Conservation (phyloP, 1,140 invertebrate genomes). For the Dolichoris vasculosae region DNA sequence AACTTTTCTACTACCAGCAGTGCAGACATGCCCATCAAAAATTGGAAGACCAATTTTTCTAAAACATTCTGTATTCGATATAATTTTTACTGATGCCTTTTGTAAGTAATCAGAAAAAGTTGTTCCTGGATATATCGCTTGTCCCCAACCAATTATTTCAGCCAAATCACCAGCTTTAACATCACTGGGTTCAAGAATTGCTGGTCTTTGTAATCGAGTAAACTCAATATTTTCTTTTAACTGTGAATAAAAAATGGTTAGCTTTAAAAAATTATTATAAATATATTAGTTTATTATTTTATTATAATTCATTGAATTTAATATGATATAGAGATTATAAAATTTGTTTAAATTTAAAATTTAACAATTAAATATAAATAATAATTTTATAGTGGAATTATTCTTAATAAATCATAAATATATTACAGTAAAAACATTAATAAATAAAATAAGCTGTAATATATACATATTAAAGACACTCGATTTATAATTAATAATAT, state of each 20-base stretch:
- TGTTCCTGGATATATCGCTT: not conserved
- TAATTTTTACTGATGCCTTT: not conserved
- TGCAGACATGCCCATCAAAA: not conserved
- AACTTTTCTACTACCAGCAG: not conserved
- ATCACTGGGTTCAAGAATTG: not conserved
- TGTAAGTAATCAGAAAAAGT: not conserved
- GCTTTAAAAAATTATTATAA: not conserved
- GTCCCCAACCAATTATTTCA: slow-evolving; percentile 5
- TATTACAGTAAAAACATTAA: too few species aligned
- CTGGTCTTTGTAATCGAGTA: not conserved
- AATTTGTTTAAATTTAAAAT: too few species aligned
- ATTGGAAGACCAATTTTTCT: not conserved
- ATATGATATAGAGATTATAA: too few species aligned
- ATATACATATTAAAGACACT: too few species aligned
- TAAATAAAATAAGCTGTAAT: too few species aligned
- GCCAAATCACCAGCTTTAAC: not conserved
- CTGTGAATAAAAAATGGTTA: not conserved
- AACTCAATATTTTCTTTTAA: not conserved
- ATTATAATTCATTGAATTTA: too few species aligned
- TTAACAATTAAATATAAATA: too few species aligned
- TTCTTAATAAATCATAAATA: too few species aligned
- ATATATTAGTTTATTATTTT: too few species aligned
- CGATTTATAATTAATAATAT: too few species aligned
- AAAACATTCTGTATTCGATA: not conserved
- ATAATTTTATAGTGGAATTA: too few species aligned